Conservation (phyloP, 2,113 vertebrate genomes). For the Chroicocephalus ridibundus region DNA sequence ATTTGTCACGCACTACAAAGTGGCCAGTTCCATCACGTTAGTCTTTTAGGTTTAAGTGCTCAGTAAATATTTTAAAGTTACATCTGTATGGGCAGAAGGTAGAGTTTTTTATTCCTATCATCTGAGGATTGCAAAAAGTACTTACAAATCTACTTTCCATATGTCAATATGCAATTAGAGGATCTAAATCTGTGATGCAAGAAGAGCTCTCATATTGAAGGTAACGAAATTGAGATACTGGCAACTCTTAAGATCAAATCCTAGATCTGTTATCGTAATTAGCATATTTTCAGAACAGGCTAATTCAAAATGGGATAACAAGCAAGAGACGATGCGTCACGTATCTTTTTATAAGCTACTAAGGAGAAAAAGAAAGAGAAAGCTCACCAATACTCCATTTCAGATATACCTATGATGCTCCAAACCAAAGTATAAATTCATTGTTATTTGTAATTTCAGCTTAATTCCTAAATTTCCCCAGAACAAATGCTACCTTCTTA, state of each 20-base stretch:
- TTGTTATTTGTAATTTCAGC: neutral
- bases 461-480: neutral
- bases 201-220: constrained; percentile 29
- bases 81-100: constrained; percentile 51
- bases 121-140: constrained; percentile 14
- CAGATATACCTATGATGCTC: neutral
- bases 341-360: constrained; percentile 13
- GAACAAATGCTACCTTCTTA: neutral
- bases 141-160: constrained; percentile 49
- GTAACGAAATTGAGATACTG: constrained; percentile 15
- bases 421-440: neutral
- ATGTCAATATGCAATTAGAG: constrained; percentile 53
- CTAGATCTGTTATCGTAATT: constrained; percentile 55
- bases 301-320: constrained; percentile 54
- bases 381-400: neutral
- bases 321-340: constrained; percentile 21
- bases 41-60: constrained; percentile 43
- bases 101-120: constrained; percentile 10
- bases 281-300: constrained; percentile 55
- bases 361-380: neutral
- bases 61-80: constrained; percentile 60
- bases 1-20: neutral
- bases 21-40: constrained; percentile 41
- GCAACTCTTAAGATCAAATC: constrained; percentile 50
- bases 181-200: constrained; percentile 36